Percentiles rank a stretch among this genome's conserved stretches.
These are phyloP conservation scores for Drosophila teissieri DNA, from an alignment of 1,140 invertebrate species.

Conservation along the genomic window DNA sequence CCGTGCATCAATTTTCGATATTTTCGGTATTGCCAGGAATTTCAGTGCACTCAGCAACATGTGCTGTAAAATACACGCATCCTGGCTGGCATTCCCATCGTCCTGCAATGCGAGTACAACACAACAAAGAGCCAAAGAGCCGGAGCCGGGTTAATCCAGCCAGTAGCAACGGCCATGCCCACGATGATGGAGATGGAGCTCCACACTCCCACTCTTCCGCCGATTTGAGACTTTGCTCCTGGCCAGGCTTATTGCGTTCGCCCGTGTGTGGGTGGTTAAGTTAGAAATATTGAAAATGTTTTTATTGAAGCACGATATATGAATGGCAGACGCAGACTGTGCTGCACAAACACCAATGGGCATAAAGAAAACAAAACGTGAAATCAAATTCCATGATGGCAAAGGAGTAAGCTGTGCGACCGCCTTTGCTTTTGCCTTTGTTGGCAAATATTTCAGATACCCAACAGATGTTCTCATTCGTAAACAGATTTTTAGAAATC, in stretches of 20 bases:
- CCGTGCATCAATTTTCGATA: slow-evolving; percentile 56
- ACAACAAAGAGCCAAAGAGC: slow-evolving; percentile 31
- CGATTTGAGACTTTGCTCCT: background rate
- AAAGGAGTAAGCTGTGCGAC: slow-evolving; percentile 6
- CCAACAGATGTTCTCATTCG: slow-evolving; percentile 71
- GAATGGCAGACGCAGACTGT: slow-evolving; percentile 39
- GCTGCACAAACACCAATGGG: slow-evolving; percentile 6
- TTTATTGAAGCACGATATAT: slow-evolving; percentile 72
- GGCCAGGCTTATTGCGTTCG: slow-evolving; percentile 26
- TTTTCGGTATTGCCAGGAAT: slow-evolving; percentile 59
- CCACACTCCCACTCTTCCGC: background rate
- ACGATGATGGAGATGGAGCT: slow-evolving; percentile 12
- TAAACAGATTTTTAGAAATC: slow-evolving; percentile 74
- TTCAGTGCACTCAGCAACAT: slow-evolving; percentile 45
- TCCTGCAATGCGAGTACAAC: slow-evolving; percentile 4
- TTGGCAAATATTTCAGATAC: slow-evolving; percentile 70
- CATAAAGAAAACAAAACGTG: slow-evolving; percentile 61
- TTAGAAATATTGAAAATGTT: slow-evolving; percentile 78
- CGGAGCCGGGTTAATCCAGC: slow-evolving; percentile 60
- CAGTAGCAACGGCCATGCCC: slow-evolving; percentile 55
- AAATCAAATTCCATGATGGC: slow-evolving; percentile 41
- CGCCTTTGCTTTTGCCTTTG: slow-evolving; percentile 6
- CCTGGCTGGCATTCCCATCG: slow-evolving; percentile 19
- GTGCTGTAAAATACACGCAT: slow-evolving; percentile 53
- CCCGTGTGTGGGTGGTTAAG: slow-evolving; percentile 17